Conservation (phyloP, 1,140 invertebrate genomes). For the Pinna nobilis region DNA sequence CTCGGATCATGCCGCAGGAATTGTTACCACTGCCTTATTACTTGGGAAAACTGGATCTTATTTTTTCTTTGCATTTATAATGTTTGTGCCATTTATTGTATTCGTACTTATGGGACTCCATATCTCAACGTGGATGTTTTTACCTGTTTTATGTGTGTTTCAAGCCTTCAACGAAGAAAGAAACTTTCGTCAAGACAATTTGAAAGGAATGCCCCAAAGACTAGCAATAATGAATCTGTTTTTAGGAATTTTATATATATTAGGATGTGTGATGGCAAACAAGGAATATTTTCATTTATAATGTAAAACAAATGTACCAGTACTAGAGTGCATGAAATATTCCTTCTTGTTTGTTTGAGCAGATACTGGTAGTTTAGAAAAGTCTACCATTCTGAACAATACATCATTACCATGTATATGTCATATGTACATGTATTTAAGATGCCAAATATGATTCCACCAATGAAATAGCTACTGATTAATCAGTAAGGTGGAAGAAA, state of each 20-base stretch:
- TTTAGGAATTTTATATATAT: constrained; percentile 91
- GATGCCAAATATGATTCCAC: no score
- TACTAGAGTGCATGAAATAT: no score
- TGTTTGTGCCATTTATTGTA: constrained; percentile 94
- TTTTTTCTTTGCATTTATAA: constrained; percentile 90
- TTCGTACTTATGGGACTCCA: constrained; percentile 89
- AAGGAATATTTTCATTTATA: constrained; percentile 33
- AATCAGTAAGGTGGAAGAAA: no score
- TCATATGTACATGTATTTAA: no score
- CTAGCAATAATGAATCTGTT: constrained; percentile 93
- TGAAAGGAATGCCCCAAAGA: constrained; percentile 88
- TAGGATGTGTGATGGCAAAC: constrained; percentile 76
- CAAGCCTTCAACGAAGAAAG: constrained; percentile 93
- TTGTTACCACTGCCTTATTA: constrained; percentile 94
- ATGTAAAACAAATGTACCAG: no score
- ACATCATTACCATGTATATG: no score
- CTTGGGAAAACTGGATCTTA: constrained; percentile 93
- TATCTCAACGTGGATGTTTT: constrained; percentile 87
- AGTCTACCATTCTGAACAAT: no score
- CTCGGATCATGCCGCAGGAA: constrained; percentile 88
- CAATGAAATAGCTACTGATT: no score
- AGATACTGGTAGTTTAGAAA: no score
- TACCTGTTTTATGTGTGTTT: constrained; percentile 90
- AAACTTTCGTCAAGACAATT: constrained; percentile 86
- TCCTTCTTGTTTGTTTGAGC: no score